Evolutionary conservation across 2,888 invertebrate genomes (phyloP), one percentile per base, ranked within the genome.

Genomic region (Oegoconia quadripuncta): DNA sequence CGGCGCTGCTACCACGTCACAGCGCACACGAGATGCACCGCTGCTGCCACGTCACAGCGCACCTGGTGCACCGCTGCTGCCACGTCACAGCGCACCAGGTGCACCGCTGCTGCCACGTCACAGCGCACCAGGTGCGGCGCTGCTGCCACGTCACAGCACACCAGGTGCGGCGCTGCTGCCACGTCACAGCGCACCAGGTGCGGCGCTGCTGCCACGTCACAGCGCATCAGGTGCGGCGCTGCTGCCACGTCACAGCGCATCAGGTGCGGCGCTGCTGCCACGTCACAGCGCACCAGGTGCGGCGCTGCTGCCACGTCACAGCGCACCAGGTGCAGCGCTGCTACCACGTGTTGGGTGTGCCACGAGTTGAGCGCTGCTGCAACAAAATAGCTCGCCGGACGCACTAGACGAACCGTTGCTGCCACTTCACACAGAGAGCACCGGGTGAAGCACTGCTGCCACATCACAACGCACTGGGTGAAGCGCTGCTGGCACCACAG

Each of bases 221-320:
- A 35, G 38, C 25, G 25, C 37, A 3, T 14, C 9, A n/a, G n/a
- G n/a, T n/a, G n/a, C 16, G 22, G 18, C 20, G 14, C 33, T 45
- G 48, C 45, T 44, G 44, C 40, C 39, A 9, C 37, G 17, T 17
- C 42, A 42, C 40, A n/a, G 34, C 13, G 34, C 12, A 11, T 27
- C 31, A 3, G 8, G 14, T 33, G 14, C 3, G n/a, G 3, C 39
- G 34, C 39, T 31, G 35, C 46, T 44, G 40, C 34, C 31, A n/a
- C 14, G 39, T 9, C 47, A 37, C 32, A 27, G 40, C 26, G 34
- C 32, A 17, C 8, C 8, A 5, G n/a, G 15, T 14, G n/a, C n/a
- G 25, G 28, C 25, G 11, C 38, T 38, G 46, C 46, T 44, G 44
- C 38, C 44, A 15, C 34, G 42, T 17, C 42, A 42, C 34, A 33